Evolutionary conservation across 2,888 invertebrate species (phyloP).

Genomic region (Pharmacophagus antenor): DNA sequence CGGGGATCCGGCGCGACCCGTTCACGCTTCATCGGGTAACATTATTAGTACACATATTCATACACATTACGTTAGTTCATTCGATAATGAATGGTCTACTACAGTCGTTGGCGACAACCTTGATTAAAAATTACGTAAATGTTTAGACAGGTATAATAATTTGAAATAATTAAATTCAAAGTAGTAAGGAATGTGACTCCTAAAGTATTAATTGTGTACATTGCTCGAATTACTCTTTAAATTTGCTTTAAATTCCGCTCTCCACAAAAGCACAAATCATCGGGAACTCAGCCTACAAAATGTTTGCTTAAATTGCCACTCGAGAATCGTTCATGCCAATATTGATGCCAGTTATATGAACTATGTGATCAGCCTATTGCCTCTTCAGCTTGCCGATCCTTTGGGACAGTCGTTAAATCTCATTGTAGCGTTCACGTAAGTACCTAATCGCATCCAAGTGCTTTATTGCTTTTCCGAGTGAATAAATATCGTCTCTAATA

Average conservation of each 20-base stretch:
- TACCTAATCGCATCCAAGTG: neutral
- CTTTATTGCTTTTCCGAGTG: neutral
- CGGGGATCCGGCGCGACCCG: slow-evolving; percentile 66
- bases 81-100: slow-evolving; percentile 41
- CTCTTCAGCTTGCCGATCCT: neutral
- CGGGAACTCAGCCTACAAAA: neutral
- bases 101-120: slow-evolving; percentile 29
- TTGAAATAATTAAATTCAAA: too few relatives aligned
- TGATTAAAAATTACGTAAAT: too few relatives aligned
- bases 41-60: slow-evolving; percentile 33
- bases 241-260: neutral
- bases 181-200: too few relatives aligned
- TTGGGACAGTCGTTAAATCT: slow-evolving; percentile 3
- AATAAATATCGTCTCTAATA: too few relatives aligned
- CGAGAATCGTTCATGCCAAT: neutral
- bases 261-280: neutral
- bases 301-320: slow-evolving; percentile 1
- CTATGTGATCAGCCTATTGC: slow-evolving; percentile 1
- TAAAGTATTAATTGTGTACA: too few relatives aligned
- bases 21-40: slow-evolving; percentile 68
- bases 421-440: neutral
- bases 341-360: neutral
- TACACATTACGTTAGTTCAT: slow-evolving; percentile 35
- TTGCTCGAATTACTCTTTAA: too few relatives aligned
- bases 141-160: too few relatives aligned